These are phyloP conservation scores for Petrosia ficiformis DNA, from an alignment of 37 sponge, comb jelly and placozoan genomes.

Conservation along the genomic window DNA sequence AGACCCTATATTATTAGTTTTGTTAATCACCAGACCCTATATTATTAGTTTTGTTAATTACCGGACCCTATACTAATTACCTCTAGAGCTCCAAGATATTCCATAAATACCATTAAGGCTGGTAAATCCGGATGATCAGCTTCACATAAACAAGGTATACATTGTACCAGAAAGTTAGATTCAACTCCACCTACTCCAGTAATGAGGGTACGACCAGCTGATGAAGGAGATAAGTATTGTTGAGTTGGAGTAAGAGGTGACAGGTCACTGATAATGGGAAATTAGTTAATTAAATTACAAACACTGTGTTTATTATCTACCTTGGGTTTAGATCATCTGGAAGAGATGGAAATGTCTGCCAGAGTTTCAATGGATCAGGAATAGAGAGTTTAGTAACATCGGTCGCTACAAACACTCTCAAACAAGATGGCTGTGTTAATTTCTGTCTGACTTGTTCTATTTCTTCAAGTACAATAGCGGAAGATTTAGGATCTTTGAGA, in stretches of 20 bases:
- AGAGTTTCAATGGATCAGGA: no score
- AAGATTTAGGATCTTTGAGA: conserved; percentile 18
- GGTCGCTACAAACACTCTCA: conserved; percentile 47
- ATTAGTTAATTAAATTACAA: not conserved
- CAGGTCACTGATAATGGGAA: conserved; percentile 4
- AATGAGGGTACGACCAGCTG: conserved; percentile 24
- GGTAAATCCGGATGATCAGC: conserved; percentile 66
- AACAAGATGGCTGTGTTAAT: conserved; percentile 34
- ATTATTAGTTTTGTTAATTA: no score
- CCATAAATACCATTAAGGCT: conserved; percentile 75
- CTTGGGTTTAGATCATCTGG: not conserved
- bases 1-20: no score
- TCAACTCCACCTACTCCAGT: conserved; percentile 79
- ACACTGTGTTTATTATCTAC: not conserved
- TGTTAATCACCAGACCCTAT: no score
- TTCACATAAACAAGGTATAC: conserved; percentile 33
- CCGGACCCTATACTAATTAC: conserved; percentile 25
- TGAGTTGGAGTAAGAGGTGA: conserved; percentile 16
- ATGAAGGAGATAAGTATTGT: not conserved
- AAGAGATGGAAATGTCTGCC: not conserved
- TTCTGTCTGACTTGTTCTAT: conserved; percentile 25
- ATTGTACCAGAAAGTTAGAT: conserved; percentile 78
- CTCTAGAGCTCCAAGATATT: conserved; percentile 83
- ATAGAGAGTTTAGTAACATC: not conserved
- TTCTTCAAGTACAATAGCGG: conserved; percentile 39